A percentile compares a stretch with the other conserved stretches of the same genome.
Evolutionary conservation across 2,888 invertebrate species (phyloP).

Genomic region (Patella ulyssiponensis): DNA sequence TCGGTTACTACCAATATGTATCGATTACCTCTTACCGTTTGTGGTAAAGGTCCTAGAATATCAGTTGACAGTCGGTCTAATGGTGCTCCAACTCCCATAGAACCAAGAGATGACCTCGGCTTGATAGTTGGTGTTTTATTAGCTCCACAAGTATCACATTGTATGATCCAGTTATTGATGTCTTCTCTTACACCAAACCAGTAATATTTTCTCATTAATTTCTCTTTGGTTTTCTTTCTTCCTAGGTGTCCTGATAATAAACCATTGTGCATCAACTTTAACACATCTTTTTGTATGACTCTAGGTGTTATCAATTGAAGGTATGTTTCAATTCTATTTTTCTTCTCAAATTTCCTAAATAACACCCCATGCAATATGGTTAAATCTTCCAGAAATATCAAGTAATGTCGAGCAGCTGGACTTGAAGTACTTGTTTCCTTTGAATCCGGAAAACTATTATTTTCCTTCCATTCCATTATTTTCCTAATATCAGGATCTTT

Average conservation of each 20-base stretch:
- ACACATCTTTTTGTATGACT: conserved; percentile 18
- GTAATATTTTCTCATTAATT: conserved; percentile 17
- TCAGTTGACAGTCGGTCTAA: conserved; percentile 36
- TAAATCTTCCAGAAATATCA: too few species aligned
- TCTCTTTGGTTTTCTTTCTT: conserved; percentile 21
- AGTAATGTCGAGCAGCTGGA: conserved; percentile 18
- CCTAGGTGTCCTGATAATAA: conserved; percentile 34
- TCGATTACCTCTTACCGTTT: conserved; percentile 35
- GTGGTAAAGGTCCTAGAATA: conserved; percentile 38
- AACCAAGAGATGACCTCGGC: conserved; percentile 29
- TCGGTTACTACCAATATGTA: conserved; percentile 42
- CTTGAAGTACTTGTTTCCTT: conserved; percentile 10
- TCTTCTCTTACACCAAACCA: conserved; percentile 33
- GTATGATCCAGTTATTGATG: conserved; percentile 26
- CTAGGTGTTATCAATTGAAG: conserved; percentile 30
- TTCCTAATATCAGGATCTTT: conserved; percentile 26
- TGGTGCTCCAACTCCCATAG: conserved; percentile 31
- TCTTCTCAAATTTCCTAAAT: conserved; percentile 17
- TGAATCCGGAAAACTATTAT: conserved; percentile 13
- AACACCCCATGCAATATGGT: conserved; percentile 27
- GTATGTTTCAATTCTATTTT: conserved; percentile 19
- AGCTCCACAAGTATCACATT: conserved; percentile 33
- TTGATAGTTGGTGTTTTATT: conserved; percentile 25
- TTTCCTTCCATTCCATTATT: conserved; percentile 16
- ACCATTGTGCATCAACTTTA: conserved; percentile 26